These are phyloP conservation scores for Carpatolechia fugitivella DNA, from an alignment of 2,888 invertebrate genomes.

Conservation along the genomic window DNA sequence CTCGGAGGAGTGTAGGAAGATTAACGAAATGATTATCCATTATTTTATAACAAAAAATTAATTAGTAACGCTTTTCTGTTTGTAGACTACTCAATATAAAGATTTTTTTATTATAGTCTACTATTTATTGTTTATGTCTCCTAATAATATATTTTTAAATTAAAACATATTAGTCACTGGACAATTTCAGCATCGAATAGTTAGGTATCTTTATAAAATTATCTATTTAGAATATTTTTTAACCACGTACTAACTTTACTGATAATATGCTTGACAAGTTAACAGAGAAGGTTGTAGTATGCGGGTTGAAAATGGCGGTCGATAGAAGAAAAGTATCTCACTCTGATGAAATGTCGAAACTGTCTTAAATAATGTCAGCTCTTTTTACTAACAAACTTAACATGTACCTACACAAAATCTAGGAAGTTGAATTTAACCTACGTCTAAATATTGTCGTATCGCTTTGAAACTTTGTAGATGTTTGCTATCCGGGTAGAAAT, in stretches of 20 bases:
- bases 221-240: constrained; percentile 51
- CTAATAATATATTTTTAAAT: too few species aligned
- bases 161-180: constrained; percentile 32
- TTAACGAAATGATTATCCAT: constrained; percentile 14
- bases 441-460: too few species aligned
- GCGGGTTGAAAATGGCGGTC: too few species aligned
- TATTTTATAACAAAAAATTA: background rate
- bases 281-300: constrained; percentile 16
- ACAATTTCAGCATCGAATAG: constrained; percentile 57
- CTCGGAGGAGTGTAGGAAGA: constrained; percentile 11
- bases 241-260: constrained; percentile 51
- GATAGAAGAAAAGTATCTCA: too few species aligned
- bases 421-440: too few species aligned
- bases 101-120: constrained; percentile 6
- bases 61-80: background rate
- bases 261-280: constrained; percentile 35
- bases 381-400: too few species aligned
- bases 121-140: too few species aligned
- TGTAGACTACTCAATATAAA: background rate
- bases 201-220: constrained; percentile 54
- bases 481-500: too few species aligned
- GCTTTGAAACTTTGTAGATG: too few species aligned
- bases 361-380: too few species aligned
- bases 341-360: too few species aligned
- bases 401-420: too few species aligned